A percentile compares a stretch with the other conserved stretches of the same genome.
Conservation (phyloP, 2,113 vertebrate species). For the Thunnus thynnus region DNA sequence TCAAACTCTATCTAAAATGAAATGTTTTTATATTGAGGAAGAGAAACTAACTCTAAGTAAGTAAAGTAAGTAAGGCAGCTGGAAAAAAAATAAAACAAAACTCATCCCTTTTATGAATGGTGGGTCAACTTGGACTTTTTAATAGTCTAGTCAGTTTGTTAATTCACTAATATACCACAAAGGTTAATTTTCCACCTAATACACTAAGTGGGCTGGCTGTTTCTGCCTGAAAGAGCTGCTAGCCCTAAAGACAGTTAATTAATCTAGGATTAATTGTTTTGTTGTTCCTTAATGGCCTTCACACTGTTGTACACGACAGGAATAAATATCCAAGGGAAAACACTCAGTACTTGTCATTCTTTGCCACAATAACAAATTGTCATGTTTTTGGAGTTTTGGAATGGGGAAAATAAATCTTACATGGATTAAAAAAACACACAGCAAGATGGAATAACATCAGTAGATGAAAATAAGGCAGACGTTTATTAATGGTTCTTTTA, state of each 20-base stretch:
- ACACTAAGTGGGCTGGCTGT: background rate
- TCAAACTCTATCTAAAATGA: background rate
- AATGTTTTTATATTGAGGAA: conserved; percentile 8
- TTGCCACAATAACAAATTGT: background rate
- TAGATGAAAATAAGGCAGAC: too few relatives aligned
- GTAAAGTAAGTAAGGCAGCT: background rate
- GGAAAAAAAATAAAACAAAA: too few relatives aligned
- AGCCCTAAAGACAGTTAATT: too few relatives aligned
- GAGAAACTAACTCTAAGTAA: background rate
- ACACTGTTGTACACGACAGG: background rate
- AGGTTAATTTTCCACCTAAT: background rate
- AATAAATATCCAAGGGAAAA: background rate
- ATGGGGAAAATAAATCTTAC: too few relatives aligned
- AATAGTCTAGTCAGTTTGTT: too few relatives aligned
- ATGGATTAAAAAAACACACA: too few relatives aligned
- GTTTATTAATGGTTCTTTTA: too few relatives aligned
- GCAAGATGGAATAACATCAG: too few relatives aligned
- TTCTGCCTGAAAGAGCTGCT: background rate
- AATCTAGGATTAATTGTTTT: background rate
- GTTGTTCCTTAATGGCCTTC: background rate
- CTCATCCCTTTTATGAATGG: too few relatives aligned
- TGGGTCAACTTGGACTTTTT: too few relatives aligned
- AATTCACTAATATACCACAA: too few relatives aligned
- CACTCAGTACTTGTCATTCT: background rate
- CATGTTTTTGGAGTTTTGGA: background rate